Percentiles rank a stretch among this genome's conserved stretches.
These are phyloP conservation scores for Drosophila antonietae DNA, from an alignment of 2,888 invertebrate species.

Conservation along the genomic window DNA sequence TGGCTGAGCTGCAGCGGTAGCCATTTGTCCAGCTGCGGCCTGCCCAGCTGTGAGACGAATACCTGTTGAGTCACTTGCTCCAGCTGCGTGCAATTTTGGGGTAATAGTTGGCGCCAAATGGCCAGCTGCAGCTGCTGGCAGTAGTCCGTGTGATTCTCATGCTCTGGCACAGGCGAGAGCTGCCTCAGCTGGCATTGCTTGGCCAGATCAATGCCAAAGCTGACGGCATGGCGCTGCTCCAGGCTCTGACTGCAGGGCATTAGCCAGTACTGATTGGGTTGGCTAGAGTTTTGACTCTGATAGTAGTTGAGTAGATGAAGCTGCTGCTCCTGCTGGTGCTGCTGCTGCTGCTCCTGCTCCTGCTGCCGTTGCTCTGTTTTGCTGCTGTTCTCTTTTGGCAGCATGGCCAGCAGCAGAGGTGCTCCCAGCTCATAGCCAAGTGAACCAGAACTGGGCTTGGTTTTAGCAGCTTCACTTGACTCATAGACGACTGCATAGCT, in stretches of 20 bases:
- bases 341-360: conserved; percentile 5
- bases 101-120: conserved; percentile 61
- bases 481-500: conserved; percentile 67
- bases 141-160: conserved; percentile 75
- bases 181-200: conserved; percentile 73
- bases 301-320: conserved; percentile 71
- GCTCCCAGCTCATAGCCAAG: conserved; percentile 78
- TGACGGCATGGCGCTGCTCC: conserved; percentile 49
- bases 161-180: conserved; percentile 33
- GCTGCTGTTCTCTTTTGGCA: conserved; percentile 62
- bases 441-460: conserved; percentile 72
- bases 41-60: conserved; percentile 80
- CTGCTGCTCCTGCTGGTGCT: conserved; percentile 6
- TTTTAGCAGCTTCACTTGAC: not conserved
- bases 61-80: conserved; percentile 49
- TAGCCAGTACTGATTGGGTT: conserved; percentile 41
- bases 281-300: conserved; percentile 28
- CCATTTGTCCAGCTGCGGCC: conserved; percentile 79
- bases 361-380: conserved; percentile 25
- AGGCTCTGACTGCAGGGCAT: conserved; percentile 37
- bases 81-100: conserved; percentile 38
- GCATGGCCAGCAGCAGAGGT: conserved; percentile 75
- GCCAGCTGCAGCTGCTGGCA: conserved; percentile 75
- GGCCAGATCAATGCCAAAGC: conserved; percentile 77
- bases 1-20: conserved; percentile 65